These are phyloP conservation scores for Heliangelus exortis DNA, from an alignment of 2,797 vertebrate genomes.

Conservation along the genomic window DNA sequence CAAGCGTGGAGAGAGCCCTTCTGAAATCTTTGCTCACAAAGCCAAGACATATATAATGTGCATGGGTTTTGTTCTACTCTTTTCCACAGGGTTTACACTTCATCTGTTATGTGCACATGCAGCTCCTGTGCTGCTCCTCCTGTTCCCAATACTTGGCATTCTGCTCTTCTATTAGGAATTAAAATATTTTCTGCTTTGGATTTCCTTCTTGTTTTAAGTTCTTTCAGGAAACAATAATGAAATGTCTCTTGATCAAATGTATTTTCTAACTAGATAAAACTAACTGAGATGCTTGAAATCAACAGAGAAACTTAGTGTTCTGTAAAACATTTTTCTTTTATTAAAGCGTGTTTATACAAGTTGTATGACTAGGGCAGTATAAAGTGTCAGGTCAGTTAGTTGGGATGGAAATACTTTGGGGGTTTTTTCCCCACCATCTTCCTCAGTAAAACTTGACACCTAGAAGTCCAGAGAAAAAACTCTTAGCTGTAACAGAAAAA, in stretches of 20 bases:
- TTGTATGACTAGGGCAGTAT: background rate
- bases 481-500: no score
- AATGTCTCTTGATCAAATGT: background rate
- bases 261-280: background rate
- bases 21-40: no score
- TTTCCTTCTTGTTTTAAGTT: background rate
- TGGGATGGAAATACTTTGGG: background rate
- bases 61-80: background rate
- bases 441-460: background rate
- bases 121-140: background rate
- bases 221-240: background rate
- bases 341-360: background rate
- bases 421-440: background rate
- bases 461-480: background rate
- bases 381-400: background rate
- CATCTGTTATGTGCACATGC: accelerated
- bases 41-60: no score
- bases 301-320: background rate
- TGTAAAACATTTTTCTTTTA: background rate
- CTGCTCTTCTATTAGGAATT: background rate
- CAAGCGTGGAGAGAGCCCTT: no score
- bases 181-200: background rate
- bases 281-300: background rate
- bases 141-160: background rate
- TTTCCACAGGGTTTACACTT: background rate